phyloP scores from a whole-genome alignment of 2,797 vertebrate species.

The Lindbergichthys nudifrons region DNA sequence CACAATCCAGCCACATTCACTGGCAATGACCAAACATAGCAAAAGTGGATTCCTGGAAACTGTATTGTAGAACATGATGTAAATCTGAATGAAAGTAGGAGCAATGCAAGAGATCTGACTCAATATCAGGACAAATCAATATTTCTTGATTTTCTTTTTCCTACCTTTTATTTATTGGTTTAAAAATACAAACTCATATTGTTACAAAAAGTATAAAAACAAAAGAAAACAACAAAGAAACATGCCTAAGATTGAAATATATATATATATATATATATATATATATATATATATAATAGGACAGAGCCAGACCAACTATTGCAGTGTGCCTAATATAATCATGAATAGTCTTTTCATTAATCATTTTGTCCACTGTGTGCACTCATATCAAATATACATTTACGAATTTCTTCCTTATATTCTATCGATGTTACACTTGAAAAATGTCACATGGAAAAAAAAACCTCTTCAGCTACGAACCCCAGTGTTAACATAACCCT shows the following conservation, averaged over 20 bases:
- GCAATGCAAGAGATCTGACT: neutral
- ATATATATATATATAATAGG: constrained; percentile 27
- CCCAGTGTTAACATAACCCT: neutral
- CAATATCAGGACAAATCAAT: constrained; percentile 55
- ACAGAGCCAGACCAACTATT: constrained; percentile 28
- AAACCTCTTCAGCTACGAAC: neutral
- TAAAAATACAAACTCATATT: too few species aligned
- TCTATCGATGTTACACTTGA: constrained; percentile 27
- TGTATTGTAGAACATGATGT: neutral
- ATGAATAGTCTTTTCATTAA: constrained; percentile 15
- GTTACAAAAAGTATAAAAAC: too few species aligned
- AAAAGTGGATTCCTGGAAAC: neutral
- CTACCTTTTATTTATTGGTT: too few species aligned
- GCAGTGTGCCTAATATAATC: constrained; percentile 17
- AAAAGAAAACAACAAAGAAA: too few species aligned
- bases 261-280: too few species aligned
- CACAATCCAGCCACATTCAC: neutral
- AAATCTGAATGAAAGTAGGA: neutral
- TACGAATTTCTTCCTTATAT: constrained; percentile 14
- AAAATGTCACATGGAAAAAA: constrained; percentile 8
- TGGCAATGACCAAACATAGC: neutral
- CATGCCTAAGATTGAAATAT: too few species aligned
- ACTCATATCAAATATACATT: neutral
- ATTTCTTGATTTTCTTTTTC: too few species aligned
- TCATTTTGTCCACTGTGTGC: constrained; percentile 1